phyloP scores from a whole-genome alignment of 2,113 vertebrate species.

The Ardeotis arabs region DNA sequence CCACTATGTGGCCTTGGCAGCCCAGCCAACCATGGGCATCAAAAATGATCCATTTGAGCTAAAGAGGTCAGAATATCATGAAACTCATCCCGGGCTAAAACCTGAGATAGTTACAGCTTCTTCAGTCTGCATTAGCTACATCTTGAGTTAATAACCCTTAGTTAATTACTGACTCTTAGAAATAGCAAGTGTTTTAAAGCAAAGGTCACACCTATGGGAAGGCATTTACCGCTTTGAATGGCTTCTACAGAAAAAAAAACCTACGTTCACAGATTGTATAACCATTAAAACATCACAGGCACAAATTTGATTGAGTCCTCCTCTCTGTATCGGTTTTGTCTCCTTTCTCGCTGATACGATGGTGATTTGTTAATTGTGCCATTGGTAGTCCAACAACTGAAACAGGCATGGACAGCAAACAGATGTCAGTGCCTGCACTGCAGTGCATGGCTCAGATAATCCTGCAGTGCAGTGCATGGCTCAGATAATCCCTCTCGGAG shows the following conservation, averaged over 20 bases:
- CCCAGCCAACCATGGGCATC: not conserved
- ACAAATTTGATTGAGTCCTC: not conserved
- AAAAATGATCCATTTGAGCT: not conserved
- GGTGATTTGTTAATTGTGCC: not conserved
- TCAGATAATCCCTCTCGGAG: not conserved
- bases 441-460: not conserved
- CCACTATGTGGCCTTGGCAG: not conserved
- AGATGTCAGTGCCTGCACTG: not conserved
- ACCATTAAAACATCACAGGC: not conserved
- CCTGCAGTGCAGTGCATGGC: not conserved
- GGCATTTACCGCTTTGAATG: rapidly evolving
- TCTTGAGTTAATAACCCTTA: not conserved
- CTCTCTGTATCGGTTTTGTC: not conserved
- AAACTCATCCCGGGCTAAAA: not conserved
- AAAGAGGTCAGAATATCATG: not conserved
- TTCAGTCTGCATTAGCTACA: not conserved
- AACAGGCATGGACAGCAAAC: not conserved
- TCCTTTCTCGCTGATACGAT: not conserved
- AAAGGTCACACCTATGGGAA: not conserved
- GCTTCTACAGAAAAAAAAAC: not conserved
- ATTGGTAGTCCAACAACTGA: not conserved
- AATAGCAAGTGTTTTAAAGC: not conserved
- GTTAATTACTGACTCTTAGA: not conserved
- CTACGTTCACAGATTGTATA: not conserved
- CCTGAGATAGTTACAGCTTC: not conserved